Evolutionary conservation across 1,140 invertebrate genomes (phyloP).

Genomic region (Antheraea pernyi): DNA sequence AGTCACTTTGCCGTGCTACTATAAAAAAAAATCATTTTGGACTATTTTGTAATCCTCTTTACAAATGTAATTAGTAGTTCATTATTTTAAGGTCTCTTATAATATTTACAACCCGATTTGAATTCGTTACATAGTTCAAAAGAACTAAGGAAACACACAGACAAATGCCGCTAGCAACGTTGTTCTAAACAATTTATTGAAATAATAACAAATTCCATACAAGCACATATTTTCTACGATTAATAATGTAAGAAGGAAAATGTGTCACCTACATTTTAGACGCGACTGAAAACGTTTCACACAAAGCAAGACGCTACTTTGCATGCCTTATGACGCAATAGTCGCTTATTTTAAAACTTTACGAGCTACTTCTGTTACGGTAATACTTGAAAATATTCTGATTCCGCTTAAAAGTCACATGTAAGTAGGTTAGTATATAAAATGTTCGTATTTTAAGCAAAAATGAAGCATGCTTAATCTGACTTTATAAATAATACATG

Average conservation of each 20-base stretch:
- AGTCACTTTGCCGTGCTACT: too few relatives aligned
- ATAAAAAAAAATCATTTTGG: too few relatives aligned
- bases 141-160: too few relatives aligned
- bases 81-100: too few relatives aligned
- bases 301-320: slow-evolving; percentile 1
- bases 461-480: neutral
- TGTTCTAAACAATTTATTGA: neutral
- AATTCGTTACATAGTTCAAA: too few relatives aligned
- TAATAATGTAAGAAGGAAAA: neutral
- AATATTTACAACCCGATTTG: too few relatives aligned
- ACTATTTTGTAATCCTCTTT: too few relatives aligned
- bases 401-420: neutral
- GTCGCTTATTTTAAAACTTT: neutral
- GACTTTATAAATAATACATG: too few relatives aligned
- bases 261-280: slow-evolving; percentile 4
- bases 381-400: neutral
- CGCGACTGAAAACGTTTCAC: neutral
- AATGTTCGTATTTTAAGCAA: neutral
- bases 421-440: neutral
- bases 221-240: neutral
- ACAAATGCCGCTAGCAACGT: too few relatives aligned
- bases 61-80: too few relatives aligned
- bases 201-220: neutral
- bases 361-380: neutral
- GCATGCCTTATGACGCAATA: neutral